Conservation (phyloP, 2,888 invertebrate species). For the Monochamus alternatus region DNA sequence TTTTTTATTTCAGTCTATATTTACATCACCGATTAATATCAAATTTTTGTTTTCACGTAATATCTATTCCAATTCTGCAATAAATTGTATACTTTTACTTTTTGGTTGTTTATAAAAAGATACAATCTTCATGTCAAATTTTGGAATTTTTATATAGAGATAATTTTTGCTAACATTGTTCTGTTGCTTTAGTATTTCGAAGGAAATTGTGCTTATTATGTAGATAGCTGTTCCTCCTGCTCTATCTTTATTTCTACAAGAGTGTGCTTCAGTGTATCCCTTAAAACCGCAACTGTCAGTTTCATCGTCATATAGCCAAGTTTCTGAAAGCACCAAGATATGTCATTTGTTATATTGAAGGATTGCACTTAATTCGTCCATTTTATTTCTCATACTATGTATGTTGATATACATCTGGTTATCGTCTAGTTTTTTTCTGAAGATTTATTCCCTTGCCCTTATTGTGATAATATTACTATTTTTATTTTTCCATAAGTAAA, state of each 20-base stretch:
- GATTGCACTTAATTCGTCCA: no score
- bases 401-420: no score
- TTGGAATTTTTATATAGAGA: slow-evolving; percentile 13
- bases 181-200: slow-evolving; percentile 9
- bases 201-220: slow-evolving; percentile 2
- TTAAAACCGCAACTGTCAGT: slow-evolving; percentile 16
- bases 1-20: slow-evolving; percentile 27
- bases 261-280: slow-evolving; percentile 21
- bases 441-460: no score
- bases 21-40: slow-evolving; percentile 30
- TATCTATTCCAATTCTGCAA: slow-evolving; percentile 26
- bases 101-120: slow-evolving; percentile 29
- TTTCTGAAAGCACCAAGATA: slow-evolving; percentile 25
- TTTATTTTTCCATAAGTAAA: no score
- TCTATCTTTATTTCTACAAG: slow-evolving; percentile 19
- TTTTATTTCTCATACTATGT: no score
- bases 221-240: slow-evolving; percentile 26
- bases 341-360: not conserved
- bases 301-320: slow-evolving; percentile 27
- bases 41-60: slow-evolving; percentile 31
- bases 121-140: slow-evolving; percentile 25
- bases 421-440: no score
- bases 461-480: no score
- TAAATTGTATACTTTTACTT: slow-evolving; percentile 7
- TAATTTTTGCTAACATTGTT: slow-evolving; percentile 22